These are phyloP conservation scores for Pristiophorus japonicus DNA, from an alignment of 2,113 vertebrate genomes.

Conservation along the genomic window DNA sequence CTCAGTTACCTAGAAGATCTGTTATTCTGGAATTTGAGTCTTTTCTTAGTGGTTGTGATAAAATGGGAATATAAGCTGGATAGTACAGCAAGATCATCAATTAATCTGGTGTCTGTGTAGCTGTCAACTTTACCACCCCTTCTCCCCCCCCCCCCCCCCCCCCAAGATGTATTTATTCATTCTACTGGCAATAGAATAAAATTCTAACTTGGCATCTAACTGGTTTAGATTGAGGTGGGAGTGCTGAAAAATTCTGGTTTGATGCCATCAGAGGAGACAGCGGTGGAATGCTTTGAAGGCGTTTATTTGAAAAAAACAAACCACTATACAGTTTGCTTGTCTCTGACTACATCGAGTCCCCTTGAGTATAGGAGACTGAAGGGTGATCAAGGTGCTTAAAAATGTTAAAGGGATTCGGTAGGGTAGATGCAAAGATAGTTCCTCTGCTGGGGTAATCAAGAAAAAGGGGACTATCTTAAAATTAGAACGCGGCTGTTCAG, in stretches of 20 bases:
- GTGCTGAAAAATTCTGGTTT: neutral
- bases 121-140: conserved; percentile 6
- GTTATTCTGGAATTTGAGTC: neutral
- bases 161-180: neutral
- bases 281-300: conserved; percentile 29
- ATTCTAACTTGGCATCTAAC: neutral
- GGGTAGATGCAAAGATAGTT: neutral
- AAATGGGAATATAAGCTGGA: neutral
- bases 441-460: neutral
- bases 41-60: neutral
- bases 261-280: neutral
- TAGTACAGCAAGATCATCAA: neutral
- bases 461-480: neutral
- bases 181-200: conserved; percentile 9
- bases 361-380: neutral
- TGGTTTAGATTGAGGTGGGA: neutral
- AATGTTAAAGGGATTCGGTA: neutral
- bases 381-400: neutral
- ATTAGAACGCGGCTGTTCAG: neutral
- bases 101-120: neutral
- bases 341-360: neutral
- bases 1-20: neutral
- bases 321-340: neutral
- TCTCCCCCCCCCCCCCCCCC: no score
- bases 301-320: neutral